Conservation (phyloP, 1,140 invertebrate genomes). For the Heliconius hermathena region DNA sequence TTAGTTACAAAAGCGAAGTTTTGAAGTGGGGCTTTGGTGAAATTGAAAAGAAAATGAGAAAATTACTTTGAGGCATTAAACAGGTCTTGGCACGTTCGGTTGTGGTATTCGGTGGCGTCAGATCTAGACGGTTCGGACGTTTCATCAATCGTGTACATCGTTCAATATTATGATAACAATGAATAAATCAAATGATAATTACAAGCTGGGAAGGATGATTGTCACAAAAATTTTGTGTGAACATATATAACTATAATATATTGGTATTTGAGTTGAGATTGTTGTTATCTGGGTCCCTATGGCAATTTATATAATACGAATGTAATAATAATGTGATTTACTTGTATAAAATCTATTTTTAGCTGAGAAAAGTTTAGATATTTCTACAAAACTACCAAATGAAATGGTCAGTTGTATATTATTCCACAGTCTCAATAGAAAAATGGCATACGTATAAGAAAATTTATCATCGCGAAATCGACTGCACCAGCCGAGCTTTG, state of each 20-base stretch:
- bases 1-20: constrained; percentile 50
- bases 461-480: neutral
- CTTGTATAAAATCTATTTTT: neutral
- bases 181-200: constrained; percentile 14
- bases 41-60: constrained; percentile 56
- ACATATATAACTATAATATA: no score
- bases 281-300: neutral
- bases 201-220: neutral
- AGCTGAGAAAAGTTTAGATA: no score
- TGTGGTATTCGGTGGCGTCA: constrained; percentile 27
- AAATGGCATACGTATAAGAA: no score
- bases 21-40: constrained; percentile 42
- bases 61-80: constrained; percentile 47
- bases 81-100: constrained; percentile 41
- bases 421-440: no score
- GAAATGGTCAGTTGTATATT: no score
- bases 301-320: neutral
- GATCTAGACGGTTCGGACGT: neutral
- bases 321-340: neutral
- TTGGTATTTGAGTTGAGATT: constrained; percentile 2
- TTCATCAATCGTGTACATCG: neutral
- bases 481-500: constrained; percentile 7
- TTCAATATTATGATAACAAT: neutral
- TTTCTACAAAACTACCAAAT: no score
- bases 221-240: neutral